Conservation (phyloP, 2,113 vertebrate species). For the Grammomys dolichurus region DNA sequence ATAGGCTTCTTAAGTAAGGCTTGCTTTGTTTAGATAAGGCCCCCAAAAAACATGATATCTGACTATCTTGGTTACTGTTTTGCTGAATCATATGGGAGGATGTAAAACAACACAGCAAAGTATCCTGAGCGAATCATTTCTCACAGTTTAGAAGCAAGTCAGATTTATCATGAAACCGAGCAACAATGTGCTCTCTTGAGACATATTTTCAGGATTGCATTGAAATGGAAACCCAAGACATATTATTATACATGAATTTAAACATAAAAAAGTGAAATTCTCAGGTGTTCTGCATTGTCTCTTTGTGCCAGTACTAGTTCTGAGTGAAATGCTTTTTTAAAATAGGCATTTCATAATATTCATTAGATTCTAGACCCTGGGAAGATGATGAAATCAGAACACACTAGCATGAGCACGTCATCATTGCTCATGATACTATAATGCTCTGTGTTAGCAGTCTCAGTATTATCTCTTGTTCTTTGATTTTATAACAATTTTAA, state of each 20-base stretch:
- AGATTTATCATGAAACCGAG: background rate
- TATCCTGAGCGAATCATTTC: slow-evolving; percentile 5
- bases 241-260: background rate
- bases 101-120: background rate
- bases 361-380: background rate
- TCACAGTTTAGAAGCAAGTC: background rate
- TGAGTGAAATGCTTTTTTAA: background rate
- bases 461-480: background rate
- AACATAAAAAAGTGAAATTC: slow-evolving; percentile 11
- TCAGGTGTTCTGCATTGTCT: background rate
- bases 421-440: slow-evolving; percentile 36
- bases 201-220: slow-evolving; percentile 5
- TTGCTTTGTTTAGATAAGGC: background rate
- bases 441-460: background rate
- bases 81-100: background rate
- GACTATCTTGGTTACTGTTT: background rate
- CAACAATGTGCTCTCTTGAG: background rate
- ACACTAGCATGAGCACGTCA: slow-evolving; percentile 1
- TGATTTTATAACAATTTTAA: slow-evolving; percentile 57
- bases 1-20: background rate
- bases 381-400: background rate
- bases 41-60: background rate
- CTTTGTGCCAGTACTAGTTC: background rate
- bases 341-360: background rate
- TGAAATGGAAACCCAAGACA: background rate